A percentile compares a stretch with the other conserved stretches of the same genome.
These are phyloP conservation scores for Catharus fuscescens DNA, from an alignment of 2,113 vertebrate species.

Conservation along the genomic window DNA sequence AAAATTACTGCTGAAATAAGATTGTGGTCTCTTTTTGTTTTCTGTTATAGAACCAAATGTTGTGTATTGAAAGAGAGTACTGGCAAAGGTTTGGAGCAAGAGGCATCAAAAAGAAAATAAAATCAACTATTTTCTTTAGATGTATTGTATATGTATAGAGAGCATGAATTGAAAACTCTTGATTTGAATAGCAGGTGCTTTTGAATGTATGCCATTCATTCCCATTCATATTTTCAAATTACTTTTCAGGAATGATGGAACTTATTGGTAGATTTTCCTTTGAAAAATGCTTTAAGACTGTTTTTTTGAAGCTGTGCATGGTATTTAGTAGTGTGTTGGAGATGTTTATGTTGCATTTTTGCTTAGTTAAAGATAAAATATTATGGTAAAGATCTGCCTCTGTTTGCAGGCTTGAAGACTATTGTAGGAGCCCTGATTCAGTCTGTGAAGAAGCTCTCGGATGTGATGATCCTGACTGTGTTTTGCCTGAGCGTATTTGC, in stretches of 20 bases:
- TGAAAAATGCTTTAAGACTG: background rate
- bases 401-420: constrained; percentile 89
- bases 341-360: background rate
- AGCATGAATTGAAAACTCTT: constrained; percentile 12
- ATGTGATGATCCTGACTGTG: constrained; percentile 97
- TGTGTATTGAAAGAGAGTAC: background rate
- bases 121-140: background rate
- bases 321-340: background rate
- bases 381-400: background rate
- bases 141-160: background rate
- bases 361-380: background rate
- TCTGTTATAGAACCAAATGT: background rate
- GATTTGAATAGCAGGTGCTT: background rate
- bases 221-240: constrained; percentile 1
- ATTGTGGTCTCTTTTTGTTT: background rate
- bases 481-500: constrained; percentile 99
- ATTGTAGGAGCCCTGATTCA: constrained; percentile 96
- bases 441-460: constrained; percentile 94
- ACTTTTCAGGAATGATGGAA: background rate
- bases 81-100: constrained; percentile 58
- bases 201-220: background rate
- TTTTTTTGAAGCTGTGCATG: constrained; percentile 52
- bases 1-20: background rate
- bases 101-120: constrained; percentile 38
- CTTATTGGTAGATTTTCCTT: background rate